Conservation (phyloP, 2,888 invertebrate genomes). For the Orgyia antiqua region DNA sequence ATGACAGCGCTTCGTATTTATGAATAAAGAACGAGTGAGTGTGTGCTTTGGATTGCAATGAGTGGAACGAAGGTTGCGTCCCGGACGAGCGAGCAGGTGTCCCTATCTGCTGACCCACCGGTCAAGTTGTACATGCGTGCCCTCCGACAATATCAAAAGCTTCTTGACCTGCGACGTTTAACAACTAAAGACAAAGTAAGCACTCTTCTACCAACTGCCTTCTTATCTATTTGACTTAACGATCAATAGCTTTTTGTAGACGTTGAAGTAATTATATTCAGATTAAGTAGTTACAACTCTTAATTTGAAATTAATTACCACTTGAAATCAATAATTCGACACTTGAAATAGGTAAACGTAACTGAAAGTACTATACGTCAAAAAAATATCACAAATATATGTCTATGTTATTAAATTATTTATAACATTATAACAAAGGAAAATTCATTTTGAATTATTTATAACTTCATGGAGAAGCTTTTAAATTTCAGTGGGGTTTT, state of each 20-base stretch:
- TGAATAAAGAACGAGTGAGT: conserved; percentile 49
- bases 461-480: conserved; percentile 6
- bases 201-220: conserved; percentile 21
- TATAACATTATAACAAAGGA: no score
- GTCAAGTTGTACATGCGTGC: conserved; percentile 78
- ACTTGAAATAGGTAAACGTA: no score
- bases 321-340: no score
- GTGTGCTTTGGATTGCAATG: conserved; percentile 49
- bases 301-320: no score
- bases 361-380: no score
- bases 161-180: conserved; percentile 76
- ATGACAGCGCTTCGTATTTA: conserved; percentile 45
- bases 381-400: no score
- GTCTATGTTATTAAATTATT: no score
- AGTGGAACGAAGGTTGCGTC: conserved; percentile 63
- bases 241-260: not conserved
- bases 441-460: conserved; percentile 7
- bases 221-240: conserved; percentile 6
- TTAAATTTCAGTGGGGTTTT: conserved; percentile 11
- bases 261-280: no score
- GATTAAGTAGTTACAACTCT: no score
- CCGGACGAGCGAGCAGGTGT: conserved; percentile 43
- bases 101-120: conserved; percentile 53
- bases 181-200: conserved; percentile 75
- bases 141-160: conserved; percentile 80